Conservation (phyloP, 2,888 invertebrate genomes). For the Aethes cnicana region DNA sequence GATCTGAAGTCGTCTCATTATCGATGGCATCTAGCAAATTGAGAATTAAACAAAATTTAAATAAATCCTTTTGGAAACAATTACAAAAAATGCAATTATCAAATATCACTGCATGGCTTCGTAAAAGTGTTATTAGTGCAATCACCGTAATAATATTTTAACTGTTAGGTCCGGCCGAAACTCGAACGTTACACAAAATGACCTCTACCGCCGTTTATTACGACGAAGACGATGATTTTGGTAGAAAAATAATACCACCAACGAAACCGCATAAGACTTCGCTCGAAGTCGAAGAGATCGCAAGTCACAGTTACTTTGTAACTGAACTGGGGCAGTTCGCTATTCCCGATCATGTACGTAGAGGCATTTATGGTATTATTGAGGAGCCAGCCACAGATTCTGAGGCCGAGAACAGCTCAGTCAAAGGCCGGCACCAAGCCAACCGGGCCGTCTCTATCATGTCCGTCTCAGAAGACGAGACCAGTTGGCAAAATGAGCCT, state of each 20-base stretch:
- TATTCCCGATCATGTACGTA: slow-evolving; percentile 68
- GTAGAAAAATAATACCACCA: slow-evolving; percentile 67
- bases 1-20: too few species aligned
- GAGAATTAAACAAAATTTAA: not conserved
- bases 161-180: slow-evolving; percentile 86
- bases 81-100: slow-evolving; percentile 40
- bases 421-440: slow-evolving; percentile 52
- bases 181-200: slow-evolving; percentile 85
- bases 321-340: slow-evolving; percentile 77
- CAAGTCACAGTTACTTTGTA: slow-evolving; percentile 82
- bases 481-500: slow-evolving; percentile 78
- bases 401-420: slow-evolving; percentile 72
- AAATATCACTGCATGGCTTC: slow-evolving; percentile 51
- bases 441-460: slow-evolving; percentile 85
- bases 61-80: too few species aligned
- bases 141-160: slow-evolving; percentile 73
- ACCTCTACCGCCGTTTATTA: slow-evolving; percentile 83
- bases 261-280: slow-evolving; percentile 78
- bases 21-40: too few species aligned
- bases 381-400: slow-evolving; percentile 79
- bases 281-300: slow-evolving; percentile 83
- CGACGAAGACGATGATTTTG: slow-evolving; percentile 75
- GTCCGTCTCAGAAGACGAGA: slow-evolving; percentile 85
- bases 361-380: slow-evolving; percentile 74
- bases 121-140: slow-evolving; percentile 46